Evolutionary conservation across 2,797 vertebrate species (phyloP).

Genomic region (Mormyrops boulengeri): DNA sequence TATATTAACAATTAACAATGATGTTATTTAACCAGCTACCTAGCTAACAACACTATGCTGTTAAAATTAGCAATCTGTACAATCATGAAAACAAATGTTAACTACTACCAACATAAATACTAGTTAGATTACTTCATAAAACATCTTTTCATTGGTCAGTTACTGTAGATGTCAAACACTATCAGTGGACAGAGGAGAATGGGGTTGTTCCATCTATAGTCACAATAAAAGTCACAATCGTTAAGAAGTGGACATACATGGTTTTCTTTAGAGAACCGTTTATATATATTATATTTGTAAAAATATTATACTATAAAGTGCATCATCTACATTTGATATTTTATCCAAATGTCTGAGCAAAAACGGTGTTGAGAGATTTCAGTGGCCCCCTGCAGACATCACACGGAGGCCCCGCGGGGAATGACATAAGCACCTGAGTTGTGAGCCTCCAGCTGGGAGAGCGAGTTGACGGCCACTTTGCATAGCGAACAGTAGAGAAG

Average conservation of each 20-base stretch:
- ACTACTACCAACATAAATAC: background rate
- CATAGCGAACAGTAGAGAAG: constrained; percentile 94
- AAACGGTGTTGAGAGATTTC: background rate
- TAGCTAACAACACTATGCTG: background rate
- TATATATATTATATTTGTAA: background rate
- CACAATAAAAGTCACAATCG: background rate
- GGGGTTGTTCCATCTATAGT: background rate
- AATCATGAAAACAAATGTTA: background rate
- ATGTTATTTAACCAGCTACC: background rate
- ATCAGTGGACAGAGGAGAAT: background rate
- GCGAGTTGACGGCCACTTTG: constrained; percentile 96
- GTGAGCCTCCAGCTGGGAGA: constrained; percentile 93
- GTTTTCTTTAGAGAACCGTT: background rate
- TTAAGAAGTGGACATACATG: background rate
- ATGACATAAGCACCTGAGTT: constrained; percentile 72
- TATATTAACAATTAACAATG: background rate
- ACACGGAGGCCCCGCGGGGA: background rate
- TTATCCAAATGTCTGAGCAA: background rate
- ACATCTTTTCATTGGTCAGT: background rate
- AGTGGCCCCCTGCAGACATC: background rate
- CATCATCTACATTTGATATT: background rate
- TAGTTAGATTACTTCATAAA: background rate
- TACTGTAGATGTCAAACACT: background rate
- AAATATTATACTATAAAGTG: background rate
- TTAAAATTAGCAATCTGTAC: background rate